Conservation (phyloP, 1,140 invertebrate genomes). For the Panulirus ornatus region DNA sequence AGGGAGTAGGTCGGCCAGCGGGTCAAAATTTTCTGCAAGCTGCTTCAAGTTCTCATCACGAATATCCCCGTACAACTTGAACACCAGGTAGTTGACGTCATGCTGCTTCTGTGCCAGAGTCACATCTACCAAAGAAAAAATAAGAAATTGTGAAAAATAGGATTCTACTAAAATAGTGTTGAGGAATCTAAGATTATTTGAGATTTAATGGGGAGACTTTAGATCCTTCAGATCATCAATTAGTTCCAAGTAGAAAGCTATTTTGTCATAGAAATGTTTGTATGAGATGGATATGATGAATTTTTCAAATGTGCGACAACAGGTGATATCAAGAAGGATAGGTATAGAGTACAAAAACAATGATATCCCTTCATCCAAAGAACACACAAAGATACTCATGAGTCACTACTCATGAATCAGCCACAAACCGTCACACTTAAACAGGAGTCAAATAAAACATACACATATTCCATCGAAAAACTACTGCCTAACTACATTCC, state of each 20-base stretch:
- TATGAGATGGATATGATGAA: not conserved
- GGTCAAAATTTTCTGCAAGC: constrained; percentile 19
- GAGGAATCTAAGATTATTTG: not conserved
- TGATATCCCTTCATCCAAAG: not conserved
- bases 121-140: constrained; percentile 19
- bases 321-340: not conserved
- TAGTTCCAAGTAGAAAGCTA: not conserved
- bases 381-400: no score
- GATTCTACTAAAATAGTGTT: not conserved
- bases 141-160: not conserved
- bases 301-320: not conserved
- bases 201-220: not conserved
- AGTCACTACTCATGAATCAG: no score
- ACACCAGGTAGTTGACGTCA: constrained; percentile 52
- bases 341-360: not conserved
- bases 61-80: constrained; percentile 35
- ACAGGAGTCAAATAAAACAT: no score
- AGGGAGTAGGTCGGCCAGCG: constrained; percentile 1
- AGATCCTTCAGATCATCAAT: not conserved
- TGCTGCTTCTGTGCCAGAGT: constrained; percentile 10
- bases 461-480: no score
- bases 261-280: not conserved
- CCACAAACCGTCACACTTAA: no score
- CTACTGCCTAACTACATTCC: no score
- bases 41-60: constrained; percentile 12